These are phyloP conservation scores for Hippoglossus stenolepis DNA, from an alignment of 2,113 vertebrate species.

Conservation along the genomic window DNA sequence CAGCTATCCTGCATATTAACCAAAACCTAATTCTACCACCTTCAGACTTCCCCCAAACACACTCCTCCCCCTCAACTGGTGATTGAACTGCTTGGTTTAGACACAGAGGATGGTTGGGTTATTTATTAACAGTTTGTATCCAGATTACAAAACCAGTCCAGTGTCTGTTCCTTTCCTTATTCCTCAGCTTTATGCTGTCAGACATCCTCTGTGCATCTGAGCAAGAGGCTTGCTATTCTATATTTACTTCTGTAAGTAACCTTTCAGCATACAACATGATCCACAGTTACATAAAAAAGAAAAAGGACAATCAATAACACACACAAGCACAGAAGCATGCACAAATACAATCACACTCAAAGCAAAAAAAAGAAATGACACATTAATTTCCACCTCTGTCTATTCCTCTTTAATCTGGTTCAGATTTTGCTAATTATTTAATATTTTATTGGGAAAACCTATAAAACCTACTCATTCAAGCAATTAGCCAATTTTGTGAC, in stretches of 20 bases:
- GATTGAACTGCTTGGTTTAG: too few relatives aligned
- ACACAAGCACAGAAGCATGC: neutral
- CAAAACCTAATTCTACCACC: neutral
- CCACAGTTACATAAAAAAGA: conserved; percentile 59
- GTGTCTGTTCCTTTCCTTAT: neutral
- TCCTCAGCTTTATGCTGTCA: conserved; percentile 12
- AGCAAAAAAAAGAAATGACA: neutral
- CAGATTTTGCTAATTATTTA: neutral
- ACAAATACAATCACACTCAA: conserved; percentile 13
- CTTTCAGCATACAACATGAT: conserved; percentile 50
- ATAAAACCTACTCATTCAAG: neutral
- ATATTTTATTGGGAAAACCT: neutral
- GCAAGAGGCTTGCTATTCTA: conserved; percentile 41
- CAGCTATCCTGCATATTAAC: too few relatives aligned
- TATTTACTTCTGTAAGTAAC: conserved; percentile 62
- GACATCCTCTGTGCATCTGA: neutral
- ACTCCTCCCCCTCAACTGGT: too few relatives aligned
- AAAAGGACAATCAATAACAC: conserved; percentile 12
- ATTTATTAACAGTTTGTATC: conserved; percentile 1
- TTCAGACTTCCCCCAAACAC: too few relatives aligned
- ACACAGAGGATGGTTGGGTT: too few relatives aligned
- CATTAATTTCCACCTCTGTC: neutral
- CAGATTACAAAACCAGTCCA: neutral
- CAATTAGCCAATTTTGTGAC: neutral
- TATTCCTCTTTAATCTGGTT: conserved; percentile 12